Percentiles rank a stretch among this genome's conserved stretches.
Conservation (phyloP, 2,888 invertebrate genomes). For the Conops quadrifasciatus region DNA sequence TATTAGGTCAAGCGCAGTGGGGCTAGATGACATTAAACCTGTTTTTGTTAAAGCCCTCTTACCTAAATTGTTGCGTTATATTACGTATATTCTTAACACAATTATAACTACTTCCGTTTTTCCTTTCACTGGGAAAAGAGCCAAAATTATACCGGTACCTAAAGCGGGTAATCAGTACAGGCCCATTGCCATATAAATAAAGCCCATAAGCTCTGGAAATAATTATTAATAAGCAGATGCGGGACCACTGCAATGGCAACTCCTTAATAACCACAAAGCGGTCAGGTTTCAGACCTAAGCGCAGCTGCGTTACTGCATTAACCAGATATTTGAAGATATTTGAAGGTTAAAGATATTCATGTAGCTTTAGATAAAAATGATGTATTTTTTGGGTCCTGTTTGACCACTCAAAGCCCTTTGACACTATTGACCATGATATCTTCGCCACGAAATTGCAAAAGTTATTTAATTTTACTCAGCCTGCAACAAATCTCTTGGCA, state of each 20-base stretch:
- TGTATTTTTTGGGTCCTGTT: background rate
- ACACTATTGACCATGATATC: no score
- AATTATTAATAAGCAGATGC: background rate
- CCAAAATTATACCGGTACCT: no score
- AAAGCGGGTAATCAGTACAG: background rate
- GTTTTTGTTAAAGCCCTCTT: background rate
- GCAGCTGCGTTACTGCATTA: no score
- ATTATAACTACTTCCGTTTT: background rate
- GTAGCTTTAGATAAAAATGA: background rate
- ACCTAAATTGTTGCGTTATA: background rate
- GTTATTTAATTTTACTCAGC: no score
- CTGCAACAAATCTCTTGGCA: background rate
- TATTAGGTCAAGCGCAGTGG: constrained; percentile 4
- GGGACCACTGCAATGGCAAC: background rate
- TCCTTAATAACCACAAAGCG: background rate
- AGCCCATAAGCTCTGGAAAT: background rate
- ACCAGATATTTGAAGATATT: background rate
- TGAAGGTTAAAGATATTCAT: background rate
- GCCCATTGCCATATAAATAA: background rate
- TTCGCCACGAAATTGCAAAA: no score
- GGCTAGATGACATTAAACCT: background rate
- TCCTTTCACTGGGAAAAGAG: no score
- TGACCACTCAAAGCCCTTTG: background rate
- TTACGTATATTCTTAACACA: background rate
- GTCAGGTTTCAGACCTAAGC: background rate